Evolutionary conservation across 2,888 invertebrate genomes (phyloP).

Genomic region (Boloria euphrosyne): DNA sequence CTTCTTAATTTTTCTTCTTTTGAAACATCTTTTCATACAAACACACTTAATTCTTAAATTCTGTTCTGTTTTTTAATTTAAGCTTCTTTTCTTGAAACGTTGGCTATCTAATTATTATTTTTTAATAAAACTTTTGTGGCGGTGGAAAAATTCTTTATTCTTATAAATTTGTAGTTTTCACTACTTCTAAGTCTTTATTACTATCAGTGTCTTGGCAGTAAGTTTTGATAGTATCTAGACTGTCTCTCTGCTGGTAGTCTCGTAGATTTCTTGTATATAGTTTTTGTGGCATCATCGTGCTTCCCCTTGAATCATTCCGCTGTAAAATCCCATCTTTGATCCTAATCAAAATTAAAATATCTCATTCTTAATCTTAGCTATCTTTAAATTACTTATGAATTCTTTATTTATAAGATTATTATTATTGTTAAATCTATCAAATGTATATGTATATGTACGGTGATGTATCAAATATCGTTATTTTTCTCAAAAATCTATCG

Average conservation of each 20-base stretch:
- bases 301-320: conserved; percentile 35
- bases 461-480: too few species aligned
- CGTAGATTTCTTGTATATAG: conserved; percentile 23
- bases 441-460: too few species aligned
- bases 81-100: too few species aligned
- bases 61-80: too few species aligned
- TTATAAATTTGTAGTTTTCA: conserved; percentile 38
- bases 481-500: too few species aligned
- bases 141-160: not conserved
- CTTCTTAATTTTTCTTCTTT: conserved; percentile 3
- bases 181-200: conserved; percentile 32
- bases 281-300: conserved; percentile 26
- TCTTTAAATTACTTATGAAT: not conserved
- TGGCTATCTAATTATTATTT: too few species aligned
- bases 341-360: conserved; percentile 41
- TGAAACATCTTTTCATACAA: too few species aligned
- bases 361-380: conserved; percentile 20
- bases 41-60: too few species aligned
- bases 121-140: too few species aligned
- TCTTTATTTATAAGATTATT: too few species aligned
- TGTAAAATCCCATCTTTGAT: conserved; percentile 43
- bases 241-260: conserved; percentile 38
- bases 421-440: too few species aligned
- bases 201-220: conserved; percentile 35
- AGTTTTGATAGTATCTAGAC: conserved; percentile 38